Evolutionary conservation across 1,140 invertebrate species (phyloP).

Genomic region (Formica selysi): DNA sequence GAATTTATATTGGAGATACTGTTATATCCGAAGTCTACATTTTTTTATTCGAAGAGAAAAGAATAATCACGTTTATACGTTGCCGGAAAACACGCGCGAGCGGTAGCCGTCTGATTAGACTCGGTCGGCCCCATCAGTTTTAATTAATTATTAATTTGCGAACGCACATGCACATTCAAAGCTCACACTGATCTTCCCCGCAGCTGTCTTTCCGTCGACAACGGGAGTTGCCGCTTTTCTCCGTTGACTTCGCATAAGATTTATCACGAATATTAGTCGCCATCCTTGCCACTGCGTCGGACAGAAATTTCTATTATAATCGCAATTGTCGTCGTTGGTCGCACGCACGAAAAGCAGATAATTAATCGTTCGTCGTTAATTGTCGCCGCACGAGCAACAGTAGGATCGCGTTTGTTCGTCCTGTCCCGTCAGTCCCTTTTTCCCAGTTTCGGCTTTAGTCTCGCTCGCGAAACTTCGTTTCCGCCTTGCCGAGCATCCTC

Average conservation of each 20-base stretch:
- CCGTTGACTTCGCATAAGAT: conserved; percentile 14
- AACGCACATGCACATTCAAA: conserved; percentile 54
- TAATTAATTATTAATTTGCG: conserved; percentile 78
- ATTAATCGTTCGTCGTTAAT: conserved; percentile 58
- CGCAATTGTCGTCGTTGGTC: conserved; percentile 16
- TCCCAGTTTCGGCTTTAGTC: background rate
- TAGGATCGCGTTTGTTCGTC: background rate
- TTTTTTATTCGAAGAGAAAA: conserved; percentile 23
- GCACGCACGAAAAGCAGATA: conserved; percentile 28
- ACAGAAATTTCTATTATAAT: conserved; percentile 59
- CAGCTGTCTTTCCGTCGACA: conserved; percentile 27
- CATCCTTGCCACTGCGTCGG: background rate
- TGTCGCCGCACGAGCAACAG: conserved; percentile 2
- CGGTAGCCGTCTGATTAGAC: conserved; percentile 52
- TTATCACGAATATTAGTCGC: conserved; percentile 55
- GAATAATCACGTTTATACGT: conserved; percentile 31
- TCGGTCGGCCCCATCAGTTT: conserved; percentile 74
- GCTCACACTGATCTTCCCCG: conserved; percentile 54
- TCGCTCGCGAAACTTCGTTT: conserved; percentile 41
- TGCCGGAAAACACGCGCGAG: conserved; percentile 12
- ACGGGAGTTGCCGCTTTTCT: conserved; percentile 6
- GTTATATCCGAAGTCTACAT: background rate
- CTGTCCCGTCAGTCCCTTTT: conserved; percentile 30
- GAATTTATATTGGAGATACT: background rate
- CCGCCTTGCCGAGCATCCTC: conserved; percentile 35